Evolutionary conservation across 2,888 invertebrate genomes (phyloP).

Genomic region (Hypsopygia costalis): DNA sequence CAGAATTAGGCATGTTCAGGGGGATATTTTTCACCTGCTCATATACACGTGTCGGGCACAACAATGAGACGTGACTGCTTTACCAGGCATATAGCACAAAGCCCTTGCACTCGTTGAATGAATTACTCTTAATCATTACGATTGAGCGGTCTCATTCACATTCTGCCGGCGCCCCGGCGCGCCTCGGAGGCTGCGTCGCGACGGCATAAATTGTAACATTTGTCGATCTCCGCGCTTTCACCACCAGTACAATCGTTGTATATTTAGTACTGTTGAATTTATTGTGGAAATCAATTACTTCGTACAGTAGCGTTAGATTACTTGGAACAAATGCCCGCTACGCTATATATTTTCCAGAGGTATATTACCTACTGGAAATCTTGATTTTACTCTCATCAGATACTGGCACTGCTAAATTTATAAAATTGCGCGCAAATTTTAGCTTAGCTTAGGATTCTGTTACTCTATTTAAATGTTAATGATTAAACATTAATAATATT

Average conservation of each 20-base stretch:
- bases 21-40: background rate
- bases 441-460: no score
- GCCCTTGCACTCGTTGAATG: slow-evolving; percentile 38
- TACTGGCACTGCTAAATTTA: no score
- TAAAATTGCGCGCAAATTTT: no score
- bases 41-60: background rate
- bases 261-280: background rate
- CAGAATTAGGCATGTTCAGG: no score
- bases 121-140: slow-evolving; percentile 43
- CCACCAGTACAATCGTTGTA: slow-evolving; percentile 1
- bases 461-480: no score
- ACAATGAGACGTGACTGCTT: slow-evolving; percentile 40
- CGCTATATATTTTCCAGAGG: no score
- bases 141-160: slow-evolving; percentile 34
- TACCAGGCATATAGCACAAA: slow-evolving; percentile 26
- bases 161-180: slow-evolving; percentile 21
- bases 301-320: no score
- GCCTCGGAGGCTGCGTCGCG: slow-evolving; percentile 14
- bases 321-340: no score
- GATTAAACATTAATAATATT: no score
- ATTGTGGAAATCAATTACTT: no score
- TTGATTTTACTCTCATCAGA: no score
- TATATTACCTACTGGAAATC: no score
- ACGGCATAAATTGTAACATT: slow-evolving; percentile 9
- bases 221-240: background rate